A percentile compares a stretch with the other conserved stretches of the same genome.
Evolutionary conservation across 1,140 invertebrate genomes (phyloP).

Genomic region (Drosophila subpulchrella): DNA sequence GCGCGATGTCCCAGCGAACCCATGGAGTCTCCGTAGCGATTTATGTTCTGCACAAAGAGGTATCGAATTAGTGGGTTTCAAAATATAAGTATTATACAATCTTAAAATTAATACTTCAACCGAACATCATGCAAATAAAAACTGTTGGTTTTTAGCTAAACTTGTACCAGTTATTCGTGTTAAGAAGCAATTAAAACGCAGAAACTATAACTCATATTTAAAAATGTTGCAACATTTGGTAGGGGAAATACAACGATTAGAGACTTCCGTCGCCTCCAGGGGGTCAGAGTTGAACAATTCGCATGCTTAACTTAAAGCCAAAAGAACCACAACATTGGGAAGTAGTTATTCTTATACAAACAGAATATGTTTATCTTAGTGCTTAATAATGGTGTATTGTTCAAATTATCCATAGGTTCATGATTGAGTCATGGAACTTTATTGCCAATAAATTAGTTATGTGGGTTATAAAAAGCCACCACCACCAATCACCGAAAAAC

Average conservation of each 20-base stretch:
- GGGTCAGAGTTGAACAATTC: neutral
- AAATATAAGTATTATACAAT: neutral
- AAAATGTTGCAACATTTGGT: conserved; percentile 11
- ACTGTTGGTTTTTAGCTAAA: conserved; percentile 8
- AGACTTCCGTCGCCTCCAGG: conserved; percentile 2
- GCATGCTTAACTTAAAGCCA: conserved; percentile 24
- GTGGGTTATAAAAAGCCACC: conserved; percentile 29
- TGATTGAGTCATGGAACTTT: conserved; percentile 30
- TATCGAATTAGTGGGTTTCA: neutral
- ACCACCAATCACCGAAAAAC: conserved; percentile 20
- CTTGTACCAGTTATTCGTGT: conserved; percentile 28
- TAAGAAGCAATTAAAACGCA: conserved; percentile 20
- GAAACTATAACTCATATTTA: conserved; percentile 15
- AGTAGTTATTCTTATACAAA: conserved; percentile 10
- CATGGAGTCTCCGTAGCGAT: conserved; percentile 91
- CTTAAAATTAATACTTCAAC: conserved; percentile 3
- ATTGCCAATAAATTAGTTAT: conserved; percentile 12
- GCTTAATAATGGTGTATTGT: conserved; percentile 9
- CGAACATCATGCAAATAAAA: conserved; percentile 37
- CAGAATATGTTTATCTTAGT: conserved; percentile 16
- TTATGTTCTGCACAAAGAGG: conserved; percentile 67
- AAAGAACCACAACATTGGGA: conserved; percentile 3
- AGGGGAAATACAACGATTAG: conserved; percentile 8
- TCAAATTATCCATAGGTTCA: conserved; percentile 15
- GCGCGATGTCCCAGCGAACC: conserved; percentile 93